Percentiles rank a stretch among this genome's conserved stretches.
These are phyloP conservation scores for Spilosoma lubricipeda DNA, from an alignment of 2,888 invertebrate genomes.

Conservation along the genomic window DNA sequence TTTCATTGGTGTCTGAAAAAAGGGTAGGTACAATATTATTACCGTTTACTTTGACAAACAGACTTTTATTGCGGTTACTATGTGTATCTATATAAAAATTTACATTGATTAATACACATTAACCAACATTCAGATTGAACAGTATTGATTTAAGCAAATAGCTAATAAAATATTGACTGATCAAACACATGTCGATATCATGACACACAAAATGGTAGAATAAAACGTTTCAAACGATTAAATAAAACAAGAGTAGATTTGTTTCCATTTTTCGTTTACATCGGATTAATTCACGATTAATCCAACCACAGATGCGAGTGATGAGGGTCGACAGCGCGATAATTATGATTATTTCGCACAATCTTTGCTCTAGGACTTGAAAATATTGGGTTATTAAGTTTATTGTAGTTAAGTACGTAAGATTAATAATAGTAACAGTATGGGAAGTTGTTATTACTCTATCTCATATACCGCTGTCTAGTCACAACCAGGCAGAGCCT, in stretches of 20 bases:
- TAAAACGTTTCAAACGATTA: constrained; percentile 69
- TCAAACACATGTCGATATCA: constrained; percentile 28
- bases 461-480: too few relatives aligned
- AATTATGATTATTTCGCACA: constrained; percentile 73
- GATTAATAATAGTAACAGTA: too few relatives aligned
- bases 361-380: constrained; percentile 9
- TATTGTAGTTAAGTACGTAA: not conserved
- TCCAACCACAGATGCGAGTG: constrained; percentile 74
- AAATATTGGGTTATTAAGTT: constrained; percentile 5
- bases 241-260: constrained; percentile 67
- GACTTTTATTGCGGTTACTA: not conserved
- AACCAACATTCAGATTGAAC: not conserved
- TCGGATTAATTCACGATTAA: constrained; percentile 78
- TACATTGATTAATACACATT: not conserved
- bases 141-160: not conserved
- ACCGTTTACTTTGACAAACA: not conserved
- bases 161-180: constrained; percentile 3
- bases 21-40: not conserved
- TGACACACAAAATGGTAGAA: constrained; percentile 42
- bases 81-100: not conserved
- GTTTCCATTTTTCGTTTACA: constrained; percentile 67
- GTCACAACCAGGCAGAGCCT: too few relatives aligned
- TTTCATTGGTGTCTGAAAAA: too few relatives aligned
- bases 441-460: too few relatives aligned
- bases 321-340: constrained; percentile 80